Percentiles rank a stretch among this genome's conserved stretches.
Evolutionary conservation across 2,113 vertebrate species (phyloP).

Genomic region (Panthera uncia): DNA sequence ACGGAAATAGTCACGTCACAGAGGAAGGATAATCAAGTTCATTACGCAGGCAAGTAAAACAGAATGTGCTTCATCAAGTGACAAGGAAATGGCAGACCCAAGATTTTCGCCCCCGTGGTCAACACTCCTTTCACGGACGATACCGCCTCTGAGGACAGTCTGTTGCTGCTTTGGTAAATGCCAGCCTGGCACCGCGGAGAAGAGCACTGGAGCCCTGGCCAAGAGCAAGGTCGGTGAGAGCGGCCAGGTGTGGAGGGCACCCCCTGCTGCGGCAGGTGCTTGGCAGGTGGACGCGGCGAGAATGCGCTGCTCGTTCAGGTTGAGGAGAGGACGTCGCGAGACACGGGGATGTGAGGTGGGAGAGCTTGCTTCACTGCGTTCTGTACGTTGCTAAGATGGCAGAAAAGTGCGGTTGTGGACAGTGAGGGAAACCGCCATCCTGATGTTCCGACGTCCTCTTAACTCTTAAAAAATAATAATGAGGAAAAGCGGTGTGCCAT

Average conservation of each 20-base stretch:
- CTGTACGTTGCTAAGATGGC: not conserved
- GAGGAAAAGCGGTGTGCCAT: not conserved
- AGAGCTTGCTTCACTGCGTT: not conserved
- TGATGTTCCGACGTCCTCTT: not conserved
- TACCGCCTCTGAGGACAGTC: accelerated
- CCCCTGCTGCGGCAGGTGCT: no score
- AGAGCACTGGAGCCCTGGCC: not conserved
- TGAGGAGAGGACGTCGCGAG: not conserved
- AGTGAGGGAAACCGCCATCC: not conserved
- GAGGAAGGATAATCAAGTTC: not conserved
- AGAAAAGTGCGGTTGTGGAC: not conserved
- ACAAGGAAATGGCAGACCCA: not conserved
- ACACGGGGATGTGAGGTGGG: not conserved
- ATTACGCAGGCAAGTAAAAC: not conserved
- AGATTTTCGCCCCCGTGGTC: not conserved
- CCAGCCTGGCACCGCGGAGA: no score
- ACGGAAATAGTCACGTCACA: not conserved
- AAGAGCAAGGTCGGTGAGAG: accelerated
- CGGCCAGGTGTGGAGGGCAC: not conserved
- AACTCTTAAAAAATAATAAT: not conserved
- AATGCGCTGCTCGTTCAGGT: accelerated
- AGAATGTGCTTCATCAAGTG: no score
- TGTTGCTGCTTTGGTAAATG: not conserved
- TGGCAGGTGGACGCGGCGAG: accelerated
- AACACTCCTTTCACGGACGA: not conserved